Percentiles rank a stretch among this genome's conserved stretches.
phyloP scores from a whole-genome alignment of 2,888 invertebrate genomes.

The Lomographa bimaculata region DNA sequence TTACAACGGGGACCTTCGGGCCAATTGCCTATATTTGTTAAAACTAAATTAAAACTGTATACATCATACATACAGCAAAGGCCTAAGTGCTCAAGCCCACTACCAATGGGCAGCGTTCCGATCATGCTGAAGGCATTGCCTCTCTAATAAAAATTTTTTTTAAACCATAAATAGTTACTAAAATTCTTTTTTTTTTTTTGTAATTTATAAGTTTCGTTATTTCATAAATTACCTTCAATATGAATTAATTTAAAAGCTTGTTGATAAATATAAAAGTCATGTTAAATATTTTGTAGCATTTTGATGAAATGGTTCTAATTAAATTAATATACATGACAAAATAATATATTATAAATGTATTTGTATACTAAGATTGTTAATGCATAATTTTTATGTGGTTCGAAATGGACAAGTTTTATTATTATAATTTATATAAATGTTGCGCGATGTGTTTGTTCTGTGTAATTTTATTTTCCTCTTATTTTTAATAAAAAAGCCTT shows the following conservation, averaged over 20 bases:
- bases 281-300: slow-evolving; percentile 28
- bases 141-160: too few relatives aligned
- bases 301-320: slow-evolving; percentile 33
- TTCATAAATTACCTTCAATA: too few relatives aligned
- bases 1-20: too few relatives aligned
- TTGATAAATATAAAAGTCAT: too few relatives aligned
- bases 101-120: too few relatives aligned
- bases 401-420: slow-evolving; percentile 47
- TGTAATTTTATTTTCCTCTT: slow-evolving; percentile 66
- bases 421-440: slow-evolving; percentile 67
- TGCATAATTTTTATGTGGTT: slow-evolving; percentile 67
- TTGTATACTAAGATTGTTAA: slow-evolving; percentile 59
- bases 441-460: slow-evolving; percentile 70
- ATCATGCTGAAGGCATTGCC: too few relatives aligned
- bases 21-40: too few relatives aligned
- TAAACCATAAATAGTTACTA: too few relatives aligned
- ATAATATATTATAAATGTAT: slow-evolving; percentile 45
- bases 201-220: neutral
- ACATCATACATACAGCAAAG: too few relatives aligned
- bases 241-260: too few relatives aligned
- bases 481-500: slow-evolving; percentile 68
- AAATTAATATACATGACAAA: slow-evolving; percentile 56
- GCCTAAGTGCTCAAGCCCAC: too few relatives aligned
- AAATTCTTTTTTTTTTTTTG: neutral
- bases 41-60: too few relatives aligned